Evolutionary conservation across 2,888 invertebrate species (phyloP), one percentile per base, ranked within the genome.

Genomic region (Latrodectus hesperus): DNA sequence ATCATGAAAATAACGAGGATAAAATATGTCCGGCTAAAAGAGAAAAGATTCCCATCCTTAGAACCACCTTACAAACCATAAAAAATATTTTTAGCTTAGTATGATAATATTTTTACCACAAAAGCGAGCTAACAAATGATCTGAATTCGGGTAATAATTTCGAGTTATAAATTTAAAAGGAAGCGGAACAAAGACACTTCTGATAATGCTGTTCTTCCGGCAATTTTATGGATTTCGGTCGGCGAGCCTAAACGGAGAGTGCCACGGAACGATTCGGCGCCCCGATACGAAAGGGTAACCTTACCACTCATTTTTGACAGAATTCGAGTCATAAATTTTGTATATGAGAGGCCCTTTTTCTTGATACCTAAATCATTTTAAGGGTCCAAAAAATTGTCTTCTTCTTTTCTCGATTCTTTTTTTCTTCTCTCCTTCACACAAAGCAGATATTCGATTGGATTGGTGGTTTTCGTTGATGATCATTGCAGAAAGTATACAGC

Each of bases 361-460:
- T 74, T 65, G 65, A 51, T n/a, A 22, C n/a, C 74, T 81, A 81
- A 81, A 73, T 81, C 81, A 81, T 81, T 81, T 81, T 81, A 81
- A 73, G 81, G 81, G 26, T 65, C 67, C 68, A 8, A 65, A 73
- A 73, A 73, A 73, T 67, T 51, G 70, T 70, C 12, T 17, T 65
- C 71, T 73, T 81, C n/a, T 60, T 16, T 38, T 38, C 22, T 38
- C 38, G 38, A 38, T 38, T 38, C 38, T 38, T 38, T 38, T 6
- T 38, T 6, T 38, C 38, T 38, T 38, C 38, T 38, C 4, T 38
- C 38, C 38, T 38, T 38, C 38, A 38, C 38, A 38, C 38, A 38
- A 38, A 38, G 4, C 1, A 38, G 38, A 38, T 6, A 38, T 38
- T 38, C 38, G 38, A 38, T 38, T 38, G 4, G 38, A 38, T 38